These are phyloP conservation scores for Caenorhabditis doughertyi DNA, from an alignment of 2,888 invertebrate species.

Conservation along the genomic window DNA sequence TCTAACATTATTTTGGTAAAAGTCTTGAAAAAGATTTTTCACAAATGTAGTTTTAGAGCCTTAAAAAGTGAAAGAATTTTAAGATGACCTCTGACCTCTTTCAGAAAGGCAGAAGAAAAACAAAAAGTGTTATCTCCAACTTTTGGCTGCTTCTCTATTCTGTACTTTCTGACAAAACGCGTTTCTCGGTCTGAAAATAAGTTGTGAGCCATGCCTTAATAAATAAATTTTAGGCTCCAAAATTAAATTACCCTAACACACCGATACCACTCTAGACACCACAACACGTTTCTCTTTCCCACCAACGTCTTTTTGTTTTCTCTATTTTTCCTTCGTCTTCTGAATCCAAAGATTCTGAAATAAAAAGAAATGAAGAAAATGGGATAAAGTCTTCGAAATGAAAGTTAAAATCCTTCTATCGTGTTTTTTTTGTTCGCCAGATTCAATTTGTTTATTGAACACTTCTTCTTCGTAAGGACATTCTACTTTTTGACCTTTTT, in stretches of 20 bases:
- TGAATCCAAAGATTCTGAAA: constrained; percentile 13
- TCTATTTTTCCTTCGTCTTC: constrained; percentile 9
- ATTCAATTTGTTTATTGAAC: constrained; percentile 17
- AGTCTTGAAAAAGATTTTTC: not conserved
- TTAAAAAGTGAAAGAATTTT: too few species aligned
- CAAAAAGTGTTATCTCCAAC: not conserved
- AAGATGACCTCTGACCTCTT: too few species aligned
- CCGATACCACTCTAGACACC: not conserved
- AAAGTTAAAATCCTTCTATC: constrained; percentile 12
- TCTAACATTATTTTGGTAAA: not conserved
- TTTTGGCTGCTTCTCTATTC: not conserved
- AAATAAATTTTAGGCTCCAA: constrained; percentile 18
- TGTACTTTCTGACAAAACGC: not conserved
- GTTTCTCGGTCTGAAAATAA: not conserved
- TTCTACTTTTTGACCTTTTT: constrained; percentile 1
- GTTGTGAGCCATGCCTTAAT: not conserved
- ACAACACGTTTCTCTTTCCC: constrained; percentile 19
- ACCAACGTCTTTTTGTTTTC: constrained; percentile 23
- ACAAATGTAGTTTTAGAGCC: too few species aligned
- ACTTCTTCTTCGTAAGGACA: not conserved
- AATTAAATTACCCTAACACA: constrained; percentile 30
- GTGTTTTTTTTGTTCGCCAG: not conserved
- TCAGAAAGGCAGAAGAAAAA: too few species aligned
- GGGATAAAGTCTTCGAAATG: constrained; percentile 15
- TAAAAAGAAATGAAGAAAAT: not conserved